These are phyloP conservation scores for Ceratoteleas bidentatus DNA, from an alignment of 1,140 invertebrate species.

Conservation along the genomic window DNA sequence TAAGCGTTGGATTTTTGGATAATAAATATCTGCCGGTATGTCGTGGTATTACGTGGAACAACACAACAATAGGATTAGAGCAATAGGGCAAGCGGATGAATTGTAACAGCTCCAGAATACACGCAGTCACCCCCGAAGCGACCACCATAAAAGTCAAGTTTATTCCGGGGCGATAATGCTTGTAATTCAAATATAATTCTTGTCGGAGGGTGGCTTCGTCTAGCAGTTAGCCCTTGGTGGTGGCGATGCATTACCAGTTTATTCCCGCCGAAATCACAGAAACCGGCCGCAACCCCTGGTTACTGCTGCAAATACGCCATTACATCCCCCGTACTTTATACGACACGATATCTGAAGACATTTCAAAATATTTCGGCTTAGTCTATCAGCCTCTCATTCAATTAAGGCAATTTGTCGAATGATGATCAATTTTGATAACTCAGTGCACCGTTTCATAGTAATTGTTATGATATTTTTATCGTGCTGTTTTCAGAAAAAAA, in stretches of 20 bases:
- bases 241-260: conserved; percentile 55
- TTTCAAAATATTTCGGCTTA: conserved; percentile 9
- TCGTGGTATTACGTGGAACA: conserved; percentile 19
- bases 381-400: conserved; percentile 13
- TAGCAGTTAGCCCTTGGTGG: conserved; percentile 61
- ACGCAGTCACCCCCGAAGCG: conserved; percentile 68
- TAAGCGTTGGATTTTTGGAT: too few species aligned
- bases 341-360: conserved; percentile 6
- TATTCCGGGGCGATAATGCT: conserved; percentile 80
- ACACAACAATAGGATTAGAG: conserved; percentile 45
- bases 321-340: conserved; percentile 43
- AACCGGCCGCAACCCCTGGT: conserved; percentile 63
- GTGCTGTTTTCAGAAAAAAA: too few species aligned
- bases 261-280: conserved; percentile 69
- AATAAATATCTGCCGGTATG: conserved; percentile 23
- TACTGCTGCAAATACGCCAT: conserved; percentile 54
- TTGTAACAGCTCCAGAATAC: conserved; percentile 47
- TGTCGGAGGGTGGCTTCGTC: conserved; percentile 67
- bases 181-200: conserved; percentile 82
- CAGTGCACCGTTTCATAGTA: too few species aligned
- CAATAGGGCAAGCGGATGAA: conserved; percentile 50
- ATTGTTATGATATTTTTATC: too few species aligned
- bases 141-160: conserved; percentile 80
- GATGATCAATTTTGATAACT: neutral
- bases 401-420: conserved; percentile 1